These are phyloP conservation scores for Araneus ventricosus DNA, from an alignment of 1,140 invertebrate genomes.

Conservation along the genomic window DNA sequence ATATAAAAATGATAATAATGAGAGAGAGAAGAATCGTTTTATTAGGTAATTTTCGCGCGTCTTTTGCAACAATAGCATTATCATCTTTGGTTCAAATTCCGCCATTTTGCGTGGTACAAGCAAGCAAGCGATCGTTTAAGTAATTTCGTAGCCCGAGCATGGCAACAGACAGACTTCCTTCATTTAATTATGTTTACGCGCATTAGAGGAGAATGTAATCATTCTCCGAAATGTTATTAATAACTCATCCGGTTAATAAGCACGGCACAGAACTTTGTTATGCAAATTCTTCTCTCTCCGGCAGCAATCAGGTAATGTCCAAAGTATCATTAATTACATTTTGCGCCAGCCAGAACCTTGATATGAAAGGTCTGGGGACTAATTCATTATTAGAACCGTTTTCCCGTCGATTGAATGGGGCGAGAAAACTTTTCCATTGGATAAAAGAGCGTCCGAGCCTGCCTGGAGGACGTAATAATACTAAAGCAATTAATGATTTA, in stretches of 20 bases:
- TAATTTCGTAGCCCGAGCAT: constrained; percentile 52
- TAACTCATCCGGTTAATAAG: constrained; percentile 72
- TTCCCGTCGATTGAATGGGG: constrained; percentile 58
- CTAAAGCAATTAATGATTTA: constrained; percentile 72
- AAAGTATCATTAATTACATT: constrained; percentile 74
- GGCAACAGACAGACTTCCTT: constrained; percentile 56
- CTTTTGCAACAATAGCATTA: constrained; percentile 63
- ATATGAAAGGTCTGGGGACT: constrained; percentile 63
- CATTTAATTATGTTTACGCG: constrained; percentile 73
- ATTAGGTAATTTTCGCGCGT: constrained; percentile 31
- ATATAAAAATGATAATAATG: not conserved
- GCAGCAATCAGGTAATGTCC: constrained; percentile 72
- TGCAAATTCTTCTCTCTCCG: constrained; percentile 67
- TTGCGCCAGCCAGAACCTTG: constrained; percentile 37
- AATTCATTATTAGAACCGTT: constrained; percentile 61
- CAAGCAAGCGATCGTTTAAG: constrained; percentile 62
- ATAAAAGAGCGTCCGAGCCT: not conserved
- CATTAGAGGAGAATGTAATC: constrained; percentile 71
- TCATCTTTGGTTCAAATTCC: constrained; percentile 43
- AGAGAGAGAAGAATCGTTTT: not conserved
- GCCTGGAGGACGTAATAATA: constrained; percentile 36
- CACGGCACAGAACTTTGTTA: constrained; percentile 65
- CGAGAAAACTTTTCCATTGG: not conserved
- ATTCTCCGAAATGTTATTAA: constrained; percentile 73
- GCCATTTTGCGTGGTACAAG: constrained; percentile 35